A percentile compares a stretch with the other conserved stretches of the same genome.
These are phyloP conservation scores for Achatina immaculata DNA, from an alignment of 1,140 invertebrate genomes.

Conservation along the genomic window DNA sequence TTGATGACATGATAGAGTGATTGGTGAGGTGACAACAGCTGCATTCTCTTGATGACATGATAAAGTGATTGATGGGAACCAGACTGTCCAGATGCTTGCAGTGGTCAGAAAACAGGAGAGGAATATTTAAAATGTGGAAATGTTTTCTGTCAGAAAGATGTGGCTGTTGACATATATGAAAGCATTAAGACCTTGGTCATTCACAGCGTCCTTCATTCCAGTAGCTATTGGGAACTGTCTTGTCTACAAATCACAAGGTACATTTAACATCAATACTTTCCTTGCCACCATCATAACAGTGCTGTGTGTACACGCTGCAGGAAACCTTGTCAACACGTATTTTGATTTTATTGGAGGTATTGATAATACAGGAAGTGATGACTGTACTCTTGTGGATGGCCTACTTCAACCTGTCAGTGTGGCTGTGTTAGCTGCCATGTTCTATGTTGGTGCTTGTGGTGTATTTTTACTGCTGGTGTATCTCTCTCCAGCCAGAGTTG, in stretches of 20 bases:
- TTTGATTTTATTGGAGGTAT: conserved; percentile 95
- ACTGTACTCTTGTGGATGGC: conserved; percentile 92
- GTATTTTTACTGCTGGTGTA: conserved; percentile 86
- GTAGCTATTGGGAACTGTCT: conserved; percentile 87
- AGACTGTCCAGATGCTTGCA: no score
- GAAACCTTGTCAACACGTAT: conserved; percentile 96
- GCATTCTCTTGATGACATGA: no score
- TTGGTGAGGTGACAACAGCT: no score
- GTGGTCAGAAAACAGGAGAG: no score
- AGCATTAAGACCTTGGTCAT: conserved; percentile 91
- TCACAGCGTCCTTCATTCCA: conserved; percentile 90
- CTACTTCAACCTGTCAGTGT: conserved; percentile 88
- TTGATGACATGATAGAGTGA: no score
- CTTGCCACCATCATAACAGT: conserved; percentile 86
- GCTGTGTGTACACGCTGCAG: conserved; percentile 92
- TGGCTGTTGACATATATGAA: conserved; percentile 47
- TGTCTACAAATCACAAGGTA: conserved; percentile 81
- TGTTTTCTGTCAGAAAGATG: no score
- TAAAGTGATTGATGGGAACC: no score
- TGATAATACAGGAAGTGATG: conserved; percentile 85
- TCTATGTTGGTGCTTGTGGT: conserved; percentile 89
- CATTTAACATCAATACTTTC: conserved; percentile 83
- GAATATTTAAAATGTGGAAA: no score
- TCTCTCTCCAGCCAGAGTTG: conserved; percentile 90
- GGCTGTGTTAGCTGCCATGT: conserved; percentile 85